Conservation (phyloP, 2,888 invertebrate genomes). For the Andrena flavipes region DNA sequence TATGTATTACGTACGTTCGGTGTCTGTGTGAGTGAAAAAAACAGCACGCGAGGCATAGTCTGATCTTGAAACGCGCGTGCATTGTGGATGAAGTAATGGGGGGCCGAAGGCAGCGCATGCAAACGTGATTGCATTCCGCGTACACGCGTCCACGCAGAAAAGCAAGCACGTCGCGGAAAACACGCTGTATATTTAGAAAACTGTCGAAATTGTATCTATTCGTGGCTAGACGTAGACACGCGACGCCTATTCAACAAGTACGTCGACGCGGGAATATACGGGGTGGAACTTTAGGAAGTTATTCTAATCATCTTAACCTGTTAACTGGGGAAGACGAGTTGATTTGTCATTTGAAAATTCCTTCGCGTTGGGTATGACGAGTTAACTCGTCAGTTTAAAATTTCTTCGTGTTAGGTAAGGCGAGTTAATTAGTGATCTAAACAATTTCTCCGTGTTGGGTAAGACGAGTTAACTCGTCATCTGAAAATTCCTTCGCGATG, state of each 20-base stretch:
- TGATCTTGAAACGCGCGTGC: neutral
- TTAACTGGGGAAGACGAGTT: no score
- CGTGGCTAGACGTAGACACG: conserved; percentile 21
- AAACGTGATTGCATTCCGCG: neutral
- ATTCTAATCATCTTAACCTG: no score
- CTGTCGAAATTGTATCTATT: conserved; percentile 55
- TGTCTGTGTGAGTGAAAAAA: neutral
- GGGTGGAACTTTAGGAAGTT: neutral
- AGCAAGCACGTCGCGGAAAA: conserved; percentile 18
- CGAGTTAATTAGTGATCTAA: no score
- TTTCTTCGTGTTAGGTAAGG: accelerated
- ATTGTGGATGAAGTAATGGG: neutral
- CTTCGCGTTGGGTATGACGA: no score
- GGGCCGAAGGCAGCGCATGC: neutral
- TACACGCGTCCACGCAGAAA: neutral
- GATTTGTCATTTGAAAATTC: no score
- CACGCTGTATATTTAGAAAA: conserved; percentile 57
- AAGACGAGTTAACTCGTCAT: no score
- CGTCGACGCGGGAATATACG: neutral
- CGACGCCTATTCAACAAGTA: neutral
- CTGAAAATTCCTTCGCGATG: no score
- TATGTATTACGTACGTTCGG: no score
- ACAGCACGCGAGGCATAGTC: no score
- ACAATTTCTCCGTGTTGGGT: no score
- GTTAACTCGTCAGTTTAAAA: no score